Evolutionary conservation across 2,888 invertebrate genomes (phyloP), one percentile per base, ranked within the genome.

Genomic region (Drosophila kanekoi): DNA sequence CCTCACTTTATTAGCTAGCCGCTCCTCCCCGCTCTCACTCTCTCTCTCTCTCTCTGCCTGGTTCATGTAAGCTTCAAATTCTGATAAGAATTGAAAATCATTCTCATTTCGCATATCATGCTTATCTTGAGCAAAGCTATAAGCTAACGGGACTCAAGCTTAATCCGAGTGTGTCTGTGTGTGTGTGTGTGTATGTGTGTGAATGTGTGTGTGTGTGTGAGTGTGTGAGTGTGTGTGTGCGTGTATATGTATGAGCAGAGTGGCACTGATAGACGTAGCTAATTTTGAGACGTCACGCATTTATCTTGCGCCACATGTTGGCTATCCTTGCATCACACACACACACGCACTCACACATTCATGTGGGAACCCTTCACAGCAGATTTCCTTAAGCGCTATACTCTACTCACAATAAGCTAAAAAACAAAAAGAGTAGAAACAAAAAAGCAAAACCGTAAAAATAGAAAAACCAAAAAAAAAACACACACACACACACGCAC

Each of bases 221-320:
- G 8, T n/a, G 43, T 20, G n/a, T n/a, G 11, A 4, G 41, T 43
- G 10, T 40, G 20, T 32, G 32, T 32, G 16, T 10, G 9, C 23
- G n/a, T 33, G 16, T 16, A n/a, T n/a, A 18, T 37, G 5, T 48
- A 35, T 23, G 10, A 1, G 14, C 8, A 18, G 57, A 38, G 28
- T 51, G 59, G 20, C 44, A 62, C 57, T 77, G 67, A 74, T 61
- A 61, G 66, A 76, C 32, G 45, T 38, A 67, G 68, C 75, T 72
- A 78, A 78, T 78, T 77, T 63, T 68, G 64, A 66, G 72, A 69
- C 63, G 62, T 60, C 58, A 48, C 56, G 72, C 76, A 78, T 78
- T 78, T 78, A 76, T 79, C 76, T 78, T 79, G 79, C 54, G 64
- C 56, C 78, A 78, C 76, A 78, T 79, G 76, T 62, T 79, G 64